Conservation (phyloP, 1,140 invertebrate genomes). For the Aradophagus sp. region DNA sequence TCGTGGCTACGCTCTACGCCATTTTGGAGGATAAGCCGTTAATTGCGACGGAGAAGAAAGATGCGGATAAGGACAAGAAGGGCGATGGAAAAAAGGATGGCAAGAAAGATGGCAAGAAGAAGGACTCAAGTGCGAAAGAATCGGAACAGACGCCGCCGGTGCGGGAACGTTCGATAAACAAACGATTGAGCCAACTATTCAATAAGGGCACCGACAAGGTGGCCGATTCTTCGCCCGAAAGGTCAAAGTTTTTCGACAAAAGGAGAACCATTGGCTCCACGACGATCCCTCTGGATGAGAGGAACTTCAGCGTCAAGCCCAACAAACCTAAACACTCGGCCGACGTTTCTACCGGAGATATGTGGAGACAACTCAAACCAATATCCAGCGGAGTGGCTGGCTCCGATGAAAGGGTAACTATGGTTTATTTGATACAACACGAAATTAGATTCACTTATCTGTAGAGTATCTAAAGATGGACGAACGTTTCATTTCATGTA, state of each 20-base stretch:
- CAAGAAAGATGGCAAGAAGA: conserved; percentile 55
- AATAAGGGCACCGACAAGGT: conserved; percentile 64
- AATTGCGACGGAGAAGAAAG: conserved; percentile 73
- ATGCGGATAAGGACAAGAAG: conserved; percentile 69
- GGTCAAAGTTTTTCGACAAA: conserved; percentile 77
- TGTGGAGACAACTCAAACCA: conserved; percentile 83
- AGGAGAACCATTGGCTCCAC: conserved; percentile 81
- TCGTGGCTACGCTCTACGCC: conserved; percentile 84
- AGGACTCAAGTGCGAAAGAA: not conserved
- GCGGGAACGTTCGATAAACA: conserved; percentile 64
- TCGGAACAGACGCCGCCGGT: no score
- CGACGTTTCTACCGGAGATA: conserved; percentile 81
- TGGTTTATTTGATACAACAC: no score
- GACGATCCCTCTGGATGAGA: conserved; percentile 82
- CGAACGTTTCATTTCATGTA: no score
- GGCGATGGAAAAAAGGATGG: conserved; percentile 61
- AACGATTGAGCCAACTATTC: conserved; percentile 68
- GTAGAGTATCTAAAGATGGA: no score
- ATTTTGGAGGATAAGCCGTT: conserved; percentile 78
- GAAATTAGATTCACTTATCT: no score
- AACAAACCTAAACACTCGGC: conserved; percentile 74
- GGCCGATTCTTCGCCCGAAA: conserved; percentile 57
- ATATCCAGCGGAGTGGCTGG: conserved; percentile 80
- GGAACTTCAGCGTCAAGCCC: conserved; percentile 80
- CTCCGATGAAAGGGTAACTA: conserved; percentile 76